Evolutionary conservation across 2,113 vertebrate species (phyloP), one percentile per base, ranked within the genome.

Genomic region (Otis tarda): DNA sequence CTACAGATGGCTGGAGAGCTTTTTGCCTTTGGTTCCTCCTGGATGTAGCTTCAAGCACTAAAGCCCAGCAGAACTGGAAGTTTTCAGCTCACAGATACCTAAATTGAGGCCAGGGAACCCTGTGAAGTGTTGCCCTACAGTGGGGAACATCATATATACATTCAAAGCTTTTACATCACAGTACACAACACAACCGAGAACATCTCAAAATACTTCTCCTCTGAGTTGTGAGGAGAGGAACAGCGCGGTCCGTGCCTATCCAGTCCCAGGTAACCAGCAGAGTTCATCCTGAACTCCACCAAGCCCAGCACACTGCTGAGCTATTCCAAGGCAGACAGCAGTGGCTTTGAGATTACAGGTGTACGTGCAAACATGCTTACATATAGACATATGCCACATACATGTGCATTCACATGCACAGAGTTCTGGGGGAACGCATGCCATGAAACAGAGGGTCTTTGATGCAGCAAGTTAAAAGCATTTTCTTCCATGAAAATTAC

Each of bases 401-500:
- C 4, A 30, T 16, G 22, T 39, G 47, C 10, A 71, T 20, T 28
- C 21, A 67, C 25, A 49, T 3, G 49, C 45, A 50, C n/a, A n/a
- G 50, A 68, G 41, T 57, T 57, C 39, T 45, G 27, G 35, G 33
- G 39, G 17, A 83, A 93, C 33, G 50, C 37, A n/a, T 9, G 56
- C 56, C 47, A 73, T 1, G 3, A 80, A 94, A 78, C 2, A 13
- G 64, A 81, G 4, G 19, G 35, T 49, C 88, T 88, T 83, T 81
- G 68, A 74, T 83, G 75, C 67, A 87, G 75, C 41, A 89, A 73
- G 47, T 90, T 86, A 95, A 92, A 92, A 88, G 59, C 37, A 47
- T 47, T 95, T 67, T 86, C 55, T 77, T 93, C 61, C 83, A n/a
- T 8, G 25, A 91, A 89, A 91, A 90, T 16, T 28, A 1, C 23